phyloP scores from a whole-genome alignment of 2,888 invertebrate species.

The Keiferia lycopersicella region DNA sequence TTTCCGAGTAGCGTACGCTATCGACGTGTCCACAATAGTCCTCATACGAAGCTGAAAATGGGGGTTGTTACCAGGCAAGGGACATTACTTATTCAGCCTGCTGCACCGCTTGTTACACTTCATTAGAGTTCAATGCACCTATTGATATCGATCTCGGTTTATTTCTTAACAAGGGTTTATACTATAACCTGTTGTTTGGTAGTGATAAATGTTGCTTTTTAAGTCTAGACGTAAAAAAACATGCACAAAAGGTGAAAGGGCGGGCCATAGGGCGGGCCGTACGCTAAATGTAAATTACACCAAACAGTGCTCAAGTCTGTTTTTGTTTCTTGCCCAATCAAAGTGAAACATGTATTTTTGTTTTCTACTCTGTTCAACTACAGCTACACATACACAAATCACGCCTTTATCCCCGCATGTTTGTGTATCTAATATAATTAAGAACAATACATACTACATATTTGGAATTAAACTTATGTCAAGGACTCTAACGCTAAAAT shows the following conservation, averaged over 20 bases:
- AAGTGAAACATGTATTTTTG: no score
- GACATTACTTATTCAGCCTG: constrained; percentile 63
- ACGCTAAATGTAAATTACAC: no score
- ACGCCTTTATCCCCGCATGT: no score
- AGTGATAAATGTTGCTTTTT: background rate
- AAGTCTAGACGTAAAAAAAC: background rate
- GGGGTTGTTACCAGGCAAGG: constrained; percentile 65
- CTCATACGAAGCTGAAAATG: constrained; percentile 37
- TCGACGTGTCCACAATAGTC: constrained; percentile 52
- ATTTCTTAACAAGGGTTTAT: background rate
- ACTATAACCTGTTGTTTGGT: background rate
- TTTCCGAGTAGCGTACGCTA: constrained; percentile 44
- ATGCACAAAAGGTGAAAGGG: background rate
- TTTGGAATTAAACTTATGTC: no score
- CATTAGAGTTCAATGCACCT: constrained; percentile 40
- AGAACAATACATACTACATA: no score
- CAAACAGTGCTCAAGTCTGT: no score
- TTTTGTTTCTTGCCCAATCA: no score
- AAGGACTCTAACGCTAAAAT: no score
- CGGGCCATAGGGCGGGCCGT: background rate
- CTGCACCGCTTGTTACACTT: constrained; percentile 48
- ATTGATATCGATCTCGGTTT: constrained; percentile 34
- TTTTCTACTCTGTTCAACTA: no score
- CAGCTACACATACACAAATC: no score
- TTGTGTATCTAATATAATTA: no score